These are phyloP conservation scores for Ceyx melanurus DNA, from an alignment of 2,113 vertebrate genomes.

Conservation along the genomic window DNA sequence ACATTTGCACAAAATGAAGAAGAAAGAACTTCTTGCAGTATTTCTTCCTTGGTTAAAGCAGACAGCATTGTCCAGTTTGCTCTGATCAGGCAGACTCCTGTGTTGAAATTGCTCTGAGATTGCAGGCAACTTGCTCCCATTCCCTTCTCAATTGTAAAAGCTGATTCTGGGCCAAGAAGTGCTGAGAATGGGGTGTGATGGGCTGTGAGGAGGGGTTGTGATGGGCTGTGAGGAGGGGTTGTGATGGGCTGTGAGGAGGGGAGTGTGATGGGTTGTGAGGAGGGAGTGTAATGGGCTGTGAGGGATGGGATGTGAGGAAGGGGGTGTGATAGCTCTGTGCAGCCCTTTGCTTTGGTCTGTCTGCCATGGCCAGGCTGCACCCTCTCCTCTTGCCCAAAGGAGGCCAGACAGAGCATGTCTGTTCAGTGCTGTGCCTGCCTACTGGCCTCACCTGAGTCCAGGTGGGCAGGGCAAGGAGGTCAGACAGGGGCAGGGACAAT, in stretches of 20 bases:
- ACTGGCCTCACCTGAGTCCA: rapidly evolving
- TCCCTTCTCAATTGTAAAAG: neutral
- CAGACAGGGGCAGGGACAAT: neutral
- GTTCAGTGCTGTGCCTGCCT: neutral
- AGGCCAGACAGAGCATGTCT: neutral
- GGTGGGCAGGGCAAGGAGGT: rapidly evolving
- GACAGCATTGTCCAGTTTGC: neutral
- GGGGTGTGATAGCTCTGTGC: neutral
- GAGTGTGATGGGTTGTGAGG: neutral
- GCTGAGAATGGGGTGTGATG: neutral
- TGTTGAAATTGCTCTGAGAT: neutral
- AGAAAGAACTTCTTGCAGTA: neutral
- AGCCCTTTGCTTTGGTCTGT: neutral
- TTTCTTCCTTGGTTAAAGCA: neutral
- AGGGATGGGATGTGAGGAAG: neutral
- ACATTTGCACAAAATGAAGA: neutral
- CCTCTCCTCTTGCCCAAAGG: rapidly evolving
- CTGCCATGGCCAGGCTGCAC: neutral
- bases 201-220: too few species aligned
- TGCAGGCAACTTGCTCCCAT: neutral
- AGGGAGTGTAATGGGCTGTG: neutral
- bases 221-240: too few species aligned
- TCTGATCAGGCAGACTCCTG: neutral
- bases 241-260: too few species aligned
- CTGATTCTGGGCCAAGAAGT: neutral